Evolutionary conservation across 2,888 invertebrate species (phyloP).

Genomic region (Nephrocerus scutellatus): DNA sequence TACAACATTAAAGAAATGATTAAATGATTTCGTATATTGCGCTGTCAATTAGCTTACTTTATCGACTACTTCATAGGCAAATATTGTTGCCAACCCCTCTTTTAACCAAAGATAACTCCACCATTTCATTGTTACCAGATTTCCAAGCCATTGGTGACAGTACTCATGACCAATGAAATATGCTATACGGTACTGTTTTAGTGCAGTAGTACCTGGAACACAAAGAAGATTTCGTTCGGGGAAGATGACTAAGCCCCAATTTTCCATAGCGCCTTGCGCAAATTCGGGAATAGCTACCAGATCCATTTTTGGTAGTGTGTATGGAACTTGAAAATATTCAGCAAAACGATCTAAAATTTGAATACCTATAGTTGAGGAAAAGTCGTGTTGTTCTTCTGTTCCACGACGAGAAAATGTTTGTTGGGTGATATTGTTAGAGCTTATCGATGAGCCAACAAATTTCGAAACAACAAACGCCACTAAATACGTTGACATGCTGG

Average conservation of each 20-base stretch:
- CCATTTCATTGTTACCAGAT: slow-evolving; percentile 57
- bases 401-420: slow-evolving; percentile 17
- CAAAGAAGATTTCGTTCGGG: slow-evolving; percentile 17
- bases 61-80: slow-evolving; percentile 10
- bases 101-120: slow-evolving; percentile 63
- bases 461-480: slow-evolving; percentile 63
- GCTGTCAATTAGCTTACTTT: slow-evolving; percentile 6
- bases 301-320: slow-evolving; percentile 37
- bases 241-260: slow-evolving; percentile 64
- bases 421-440: slow-evolving; percentile 7
- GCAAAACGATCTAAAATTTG: slow-evolving; percentile 24
- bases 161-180: slow-evolving; percentile 52
- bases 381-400: slow-evolving; percentile 49
- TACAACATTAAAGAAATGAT: slow-evolving; percentile 1
- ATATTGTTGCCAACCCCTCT: slow-evolving; percentile 55
- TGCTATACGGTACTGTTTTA: slow-evolving; percentile 34
- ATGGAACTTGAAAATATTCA: slow-evolving; percentile 23
- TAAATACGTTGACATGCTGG: slow-evolving; percentile 65
- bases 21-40: neutral
- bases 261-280: slow-evolving; percentile 66
- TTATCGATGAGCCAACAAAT: slow-evolving; percentile 28
- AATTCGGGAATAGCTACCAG: slow-evolving; percentile 69
- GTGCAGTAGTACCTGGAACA: neutral
- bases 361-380: slow-evolving; percentile 43
- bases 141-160: slow-evolving; percentile 68